A percentile compares a stretch with the other conserved stretches of the same genome.
Conservation (phyloP, 2,797 vertebrate genomes). For the Peromyscus nudipes region DNA sequence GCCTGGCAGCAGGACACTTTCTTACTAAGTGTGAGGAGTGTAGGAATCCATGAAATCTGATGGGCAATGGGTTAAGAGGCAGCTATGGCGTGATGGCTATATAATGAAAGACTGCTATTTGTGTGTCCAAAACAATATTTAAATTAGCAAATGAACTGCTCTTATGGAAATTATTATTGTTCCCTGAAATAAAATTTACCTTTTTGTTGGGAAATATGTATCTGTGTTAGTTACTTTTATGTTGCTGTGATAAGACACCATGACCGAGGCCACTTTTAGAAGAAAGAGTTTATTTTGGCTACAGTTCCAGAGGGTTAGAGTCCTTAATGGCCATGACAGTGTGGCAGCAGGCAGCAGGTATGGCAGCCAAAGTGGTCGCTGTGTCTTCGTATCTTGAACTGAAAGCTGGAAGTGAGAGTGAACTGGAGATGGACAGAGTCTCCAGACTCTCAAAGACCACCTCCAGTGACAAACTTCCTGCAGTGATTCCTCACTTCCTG, state of each 20-base stretch:
- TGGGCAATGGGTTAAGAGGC: background rate
- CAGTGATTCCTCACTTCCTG: background rate
- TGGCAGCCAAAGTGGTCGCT: too few species aligned
- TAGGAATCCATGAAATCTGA: background rate
- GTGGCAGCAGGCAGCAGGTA: too few species aligned
- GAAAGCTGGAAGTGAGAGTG: background rate
- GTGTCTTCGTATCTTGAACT: too few species aligned
- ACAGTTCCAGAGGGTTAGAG: background rate
- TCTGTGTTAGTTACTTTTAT: too few species aligned
- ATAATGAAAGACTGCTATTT: background rate
- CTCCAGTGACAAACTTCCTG: background rate
- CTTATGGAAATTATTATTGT: background rate
- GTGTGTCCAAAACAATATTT: background rate
- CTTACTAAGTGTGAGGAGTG: slow-evolving; percentile 31
- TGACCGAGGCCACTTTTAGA: background rate
- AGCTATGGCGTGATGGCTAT: background rate
- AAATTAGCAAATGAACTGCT: background rate
- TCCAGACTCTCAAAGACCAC: too few species aligned
- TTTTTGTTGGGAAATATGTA: background rate
- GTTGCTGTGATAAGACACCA: background rate
- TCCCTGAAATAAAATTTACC: slow-evolving; percentile 7
- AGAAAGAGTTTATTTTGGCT: background rate
- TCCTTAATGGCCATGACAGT: background rate
- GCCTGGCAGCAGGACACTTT: background rate
- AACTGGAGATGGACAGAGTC: background rate